Evolutionary conservation across 2,113 vertebrate genomes (phyloP).

Genomic region (Geococcyx californianus): DNA sequence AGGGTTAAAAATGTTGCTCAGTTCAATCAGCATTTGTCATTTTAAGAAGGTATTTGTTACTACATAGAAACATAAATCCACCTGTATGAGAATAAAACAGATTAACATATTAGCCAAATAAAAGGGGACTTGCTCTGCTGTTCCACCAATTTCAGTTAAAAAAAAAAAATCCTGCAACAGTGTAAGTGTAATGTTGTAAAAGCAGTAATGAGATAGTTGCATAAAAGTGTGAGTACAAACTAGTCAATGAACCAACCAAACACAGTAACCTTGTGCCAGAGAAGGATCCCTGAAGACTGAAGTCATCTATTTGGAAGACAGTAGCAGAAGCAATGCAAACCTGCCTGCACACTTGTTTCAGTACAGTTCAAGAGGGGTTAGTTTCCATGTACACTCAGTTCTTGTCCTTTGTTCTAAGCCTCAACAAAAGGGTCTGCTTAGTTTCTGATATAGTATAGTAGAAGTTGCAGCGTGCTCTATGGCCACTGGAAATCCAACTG

Average conservation of each 20-base stretch:
- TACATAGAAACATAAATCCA: not conserved
- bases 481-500: not conserved
- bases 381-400: not conserved
- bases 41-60: not conserved
- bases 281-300: not conserved
- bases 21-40: not conserved
- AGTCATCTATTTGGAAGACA: not conserved
- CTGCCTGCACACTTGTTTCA: not conserved
- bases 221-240: not conserved
- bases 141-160: not conserved
- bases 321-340: not conserved
- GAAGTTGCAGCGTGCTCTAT: not conserved
- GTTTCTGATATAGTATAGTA: not conserved
- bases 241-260: not conserved
- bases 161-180: not conserved
- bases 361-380: not conserved
- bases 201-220: not conserved
- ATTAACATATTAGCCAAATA: not conserved
- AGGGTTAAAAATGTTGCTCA: not conserved
- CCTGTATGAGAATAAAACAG: not conserved
- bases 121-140: not conserved
- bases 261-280: not conserved
- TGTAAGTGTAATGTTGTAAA: not conserved
- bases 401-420: not conserved
- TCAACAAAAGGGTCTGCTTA: not conserved